A percentile compares a stretch with the other conserved stretches of the same genome.
These are phyloP conservation scores for Seladonia tumulorum DNA, from an alignment of 2,888 invertebrate genomes.

Conservation along the genomic window DNA sequence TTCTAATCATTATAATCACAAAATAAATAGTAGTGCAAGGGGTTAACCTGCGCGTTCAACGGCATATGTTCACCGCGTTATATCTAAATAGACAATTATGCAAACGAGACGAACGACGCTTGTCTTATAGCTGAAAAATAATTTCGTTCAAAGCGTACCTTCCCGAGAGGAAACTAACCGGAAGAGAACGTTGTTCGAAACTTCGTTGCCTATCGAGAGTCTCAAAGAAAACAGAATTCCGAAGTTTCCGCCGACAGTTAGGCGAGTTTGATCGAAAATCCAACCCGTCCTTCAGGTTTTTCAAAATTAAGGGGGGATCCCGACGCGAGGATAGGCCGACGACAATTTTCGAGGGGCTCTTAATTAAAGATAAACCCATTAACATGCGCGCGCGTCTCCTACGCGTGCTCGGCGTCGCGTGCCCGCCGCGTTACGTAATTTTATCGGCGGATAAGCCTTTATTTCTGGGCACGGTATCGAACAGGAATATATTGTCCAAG, in stretches of 20 bases:
- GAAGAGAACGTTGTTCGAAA: too few species aligned
- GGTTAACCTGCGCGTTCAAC: too few species aligned
- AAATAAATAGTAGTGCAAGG: too few species aligned
- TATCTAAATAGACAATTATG: too few species aligned
- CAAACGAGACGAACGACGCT: too few species aligned
- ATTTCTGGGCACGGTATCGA: slow-evolving; percentile 48
- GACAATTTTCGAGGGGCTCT: slow-evolving; percentile 64
- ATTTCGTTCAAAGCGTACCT: not conserved
- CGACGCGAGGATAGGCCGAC: slow-evolving; percentile 21
- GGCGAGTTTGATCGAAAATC: not conserved
- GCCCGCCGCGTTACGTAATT: slow-evolving; percentile 60
- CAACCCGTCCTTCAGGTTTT: slow-evolving; percentile 3
- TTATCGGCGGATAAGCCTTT: slow-evolving; percentile 60
- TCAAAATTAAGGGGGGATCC: not conserved
- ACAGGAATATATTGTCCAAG: slow-evolving; percentile 10
- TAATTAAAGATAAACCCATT: slow-evolving; percentile 71
- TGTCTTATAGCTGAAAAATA: too few species aligned
- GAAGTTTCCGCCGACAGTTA: not conserved
- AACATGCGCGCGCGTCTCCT: slow-evolving; percentile 38
- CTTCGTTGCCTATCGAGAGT: not conserved
- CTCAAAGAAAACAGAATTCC: not conserved
- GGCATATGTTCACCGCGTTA: too few species aligned
- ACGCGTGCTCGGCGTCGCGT: slow-evolving; percentile 35
- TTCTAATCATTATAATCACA: too few species aligned
- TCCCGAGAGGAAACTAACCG: not conserved